These are phyloP conservation scores for Aviceda subcristata DNA, from an alignment of 2,113 vertebrate genomes.

Conservation along the genomic window DNA sequence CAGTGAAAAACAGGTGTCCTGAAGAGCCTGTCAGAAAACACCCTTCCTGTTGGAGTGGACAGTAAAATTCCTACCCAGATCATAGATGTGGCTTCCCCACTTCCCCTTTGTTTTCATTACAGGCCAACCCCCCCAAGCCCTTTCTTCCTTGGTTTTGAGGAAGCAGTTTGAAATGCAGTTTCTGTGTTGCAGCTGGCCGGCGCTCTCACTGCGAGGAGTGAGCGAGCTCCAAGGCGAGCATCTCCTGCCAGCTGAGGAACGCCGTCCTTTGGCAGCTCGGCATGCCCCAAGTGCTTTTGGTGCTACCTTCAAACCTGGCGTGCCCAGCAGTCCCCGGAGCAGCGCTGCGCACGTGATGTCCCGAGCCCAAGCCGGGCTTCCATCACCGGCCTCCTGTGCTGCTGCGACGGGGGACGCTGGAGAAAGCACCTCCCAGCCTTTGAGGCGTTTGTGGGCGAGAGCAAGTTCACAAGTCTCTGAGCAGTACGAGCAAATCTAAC, in stretches of 20 bases:
- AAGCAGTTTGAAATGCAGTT: background rate
- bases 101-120: background rate
- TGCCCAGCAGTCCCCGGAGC: background rate
- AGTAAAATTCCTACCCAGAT: background rate
- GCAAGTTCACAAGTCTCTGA: background rate
- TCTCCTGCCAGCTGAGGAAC: background rate
- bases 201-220: background rate
- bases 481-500: background rate
- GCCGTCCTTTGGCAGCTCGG: background rate
- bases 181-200: background rate
- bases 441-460: background rate
- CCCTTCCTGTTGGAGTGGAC: background rate
- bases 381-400: background rate
- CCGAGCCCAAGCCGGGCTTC: rapidly evolving
- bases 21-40: background rate
- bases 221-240: background rate
- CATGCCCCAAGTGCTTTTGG: background rate
- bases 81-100: background rate
- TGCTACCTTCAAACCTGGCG: background rate
- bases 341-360: background rate
- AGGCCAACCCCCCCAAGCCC: too few relatives aligned
- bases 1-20: background rate
- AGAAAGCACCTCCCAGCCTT: background rate
- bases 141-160: background rate
- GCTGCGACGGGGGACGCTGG: rapidly evolving